Conservation (phyloP, 2,113 vertebrate species). For the Telmatochromis sp. region DNA sequence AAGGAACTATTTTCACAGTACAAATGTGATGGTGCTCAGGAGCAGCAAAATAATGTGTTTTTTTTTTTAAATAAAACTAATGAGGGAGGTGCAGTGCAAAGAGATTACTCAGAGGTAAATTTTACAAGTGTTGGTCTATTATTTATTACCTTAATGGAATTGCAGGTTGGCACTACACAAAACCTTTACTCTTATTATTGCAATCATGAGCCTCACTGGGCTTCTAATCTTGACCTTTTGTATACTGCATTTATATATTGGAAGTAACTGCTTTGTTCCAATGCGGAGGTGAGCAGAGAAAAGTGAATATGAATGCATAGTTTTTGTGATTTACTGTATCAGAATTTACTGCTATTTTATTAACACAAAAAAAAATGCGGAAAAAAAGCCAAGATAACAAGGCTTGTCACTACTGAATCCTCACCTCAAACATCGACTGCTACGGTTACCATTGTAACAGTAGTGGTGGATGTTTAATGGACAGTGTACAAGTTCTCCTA, state of each 20-base stretch:
- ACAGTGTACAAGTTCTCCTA: constrained; percentile 10
- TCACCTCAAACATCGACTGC: background rate
- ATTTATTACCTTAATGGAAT: background rate
- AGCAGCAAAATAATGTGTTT: background rate
- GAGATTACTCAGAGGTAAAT: background rate
- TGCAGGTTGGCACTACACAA: background rate
- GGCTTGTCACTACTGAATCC: background rate
- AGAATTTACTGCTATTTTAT: background rate
- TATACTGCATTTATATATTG: background rate
- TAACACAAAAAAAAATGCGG: background rate
- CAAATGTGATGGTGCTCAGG: background rate
- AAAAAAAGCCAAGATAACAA: background rate
- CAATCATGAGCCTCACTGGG: background rate
- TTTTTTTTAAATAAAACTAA: background rate
- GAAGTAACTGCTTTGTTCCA: background rate
- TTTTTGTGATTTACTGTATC: background rate
- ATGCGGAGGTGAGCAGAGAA: background rate
- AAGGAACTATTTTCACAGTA: background rate
- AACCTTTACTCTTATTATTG: background rate
- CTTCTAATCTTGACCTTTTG: background rate
- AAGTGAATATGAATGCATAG: background rate
- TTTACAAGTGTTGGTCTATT: background rate
- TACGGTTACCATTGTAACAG: background rate
- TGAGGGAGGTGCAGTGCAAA: background rate
- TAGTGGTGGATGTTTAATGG: background rate